phyloP scores from a whole-genome alignment of 2,113 vertebrate genomes.

The Callospermophilus lateralis region DNA sequence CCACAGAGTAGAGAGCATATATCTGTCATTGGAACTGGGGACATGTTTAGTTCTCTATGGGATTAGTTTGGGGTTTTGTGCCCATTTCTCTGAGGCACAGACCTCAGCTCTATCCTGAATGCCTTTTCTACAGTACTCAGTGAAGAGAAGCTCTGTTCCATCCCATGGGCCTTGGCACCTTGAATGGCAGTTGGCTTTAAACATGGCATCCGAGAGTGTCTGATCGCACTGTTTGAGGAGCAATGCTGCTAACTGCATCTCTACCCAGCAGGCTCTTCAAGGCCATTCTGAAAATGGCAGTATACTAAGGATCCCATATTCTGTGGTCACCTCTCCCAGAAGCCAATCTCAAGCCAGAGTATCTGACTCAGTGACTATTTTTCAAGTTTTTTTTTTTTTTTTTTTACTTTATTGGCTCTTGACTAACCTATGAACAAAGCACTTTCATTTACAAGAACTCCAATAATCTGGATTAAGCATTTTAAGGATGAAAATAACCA shows the following conservation, averaged over 20 bases:
- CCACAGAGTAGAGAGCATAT: neutral
- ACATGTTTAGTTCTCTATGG: neutral
- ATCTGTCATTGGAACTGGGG: neutral
- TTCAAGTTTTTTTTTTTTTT: neutral
- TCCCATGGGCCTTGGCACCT: neutral
- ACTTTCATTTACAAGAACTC: neutral
- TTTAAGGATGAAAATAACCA: slow-evolving; percentile 5
- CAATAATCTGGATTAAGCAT: slow-evolving; percentile 14
- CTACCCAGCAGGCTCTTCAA: neutral
- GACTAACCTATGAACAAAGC: neutral
- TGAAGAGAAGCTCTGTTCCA: neutral
- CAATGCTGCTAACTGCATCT: neutral
- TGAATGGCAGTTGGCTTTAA: neutral
- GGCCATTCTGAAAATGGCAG: neutral
- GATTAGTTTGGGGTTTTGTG: slow-evolving; percentile 2
- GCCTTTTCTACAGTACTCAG: neutral
- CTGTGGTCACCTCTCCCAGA: neutral
- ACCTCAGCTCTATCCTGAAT: neutral
- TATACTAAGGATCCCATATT: neutral
- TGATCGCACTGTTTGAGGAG: neutral
- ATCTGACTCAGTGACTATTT: neutral
- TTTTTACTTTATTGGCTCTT: neutral
- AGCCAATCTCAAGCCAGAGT: neutral
- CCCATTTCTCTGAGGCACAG: neutral
- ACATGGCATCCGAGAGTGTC: accelerated